Evolutionary conservation across 2,113 vertebrate genomes (phyloP).

Genomic region (Pontoporia blainvillei): DNA sequence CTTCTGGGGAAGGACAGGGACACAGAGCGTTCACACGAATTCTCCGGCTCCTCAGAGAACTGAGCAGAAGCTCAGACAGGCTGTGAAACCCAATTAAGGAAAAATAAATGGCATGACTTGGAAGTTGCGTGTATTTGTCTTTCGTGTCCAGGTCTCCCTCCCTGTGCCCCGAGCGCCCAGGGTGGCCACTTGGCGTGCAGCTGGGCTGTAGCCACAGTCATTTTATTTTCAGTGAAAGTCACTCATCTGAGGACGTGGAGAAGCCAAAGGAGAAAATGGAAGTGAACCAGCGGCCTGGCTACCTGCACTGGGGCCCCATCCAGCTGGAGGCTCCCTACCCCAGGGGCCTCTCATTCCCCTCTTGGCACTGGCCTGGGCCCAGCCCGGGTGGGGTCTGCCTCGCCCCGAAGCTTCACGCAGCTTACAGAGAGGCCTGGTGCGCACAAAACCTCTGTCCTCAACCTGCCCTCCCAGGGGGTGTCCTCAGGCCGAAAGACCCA

Average conservation of each 20-base stretch:
- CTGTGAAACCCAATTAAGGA: not conserved
- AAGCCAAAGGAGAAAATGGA: not conserved
- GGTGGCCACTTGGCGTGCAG: not conserved
- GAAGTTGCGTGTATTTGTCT: not conserved
- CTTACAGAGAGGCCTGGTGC: accelerated
- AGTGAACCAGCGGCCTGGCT: not conserved
- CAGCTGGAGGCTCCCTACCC: not conserved
- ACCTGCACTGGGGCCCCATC: not conserved
- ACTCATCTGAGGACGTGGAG: not conserved
- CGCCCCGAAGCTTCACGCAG: not conserved
- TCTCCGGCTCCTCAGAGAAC: not conserved
- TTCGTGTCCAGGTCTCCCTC: not conserved
- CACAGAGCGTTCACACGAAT: accelerated
- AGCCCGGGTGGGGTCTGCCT: not conserved
- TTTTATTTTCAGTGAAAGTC: not conserved
- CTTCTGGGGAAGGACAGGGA: not conserved
- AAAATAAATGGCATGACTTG: not conserved
- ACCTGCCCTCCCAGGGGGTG: not conserved
- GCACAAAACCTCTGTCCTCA: not conserved
- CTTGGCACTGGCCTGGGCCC: not conserved
- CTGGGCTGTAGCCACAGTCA: not conserved
- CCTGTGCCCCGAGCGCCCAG: not conserved
- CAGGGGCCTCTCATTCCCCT: not conserved
- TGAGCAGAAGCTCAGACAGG: not conserved
- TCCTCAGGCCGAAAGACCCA: not conserved